Percentiles rank a stretch among this genome's conserved stretches.
Conservation (phyloP, 1,140 invertebrate genomes). For the Drosophila tsacasi region DNA sequence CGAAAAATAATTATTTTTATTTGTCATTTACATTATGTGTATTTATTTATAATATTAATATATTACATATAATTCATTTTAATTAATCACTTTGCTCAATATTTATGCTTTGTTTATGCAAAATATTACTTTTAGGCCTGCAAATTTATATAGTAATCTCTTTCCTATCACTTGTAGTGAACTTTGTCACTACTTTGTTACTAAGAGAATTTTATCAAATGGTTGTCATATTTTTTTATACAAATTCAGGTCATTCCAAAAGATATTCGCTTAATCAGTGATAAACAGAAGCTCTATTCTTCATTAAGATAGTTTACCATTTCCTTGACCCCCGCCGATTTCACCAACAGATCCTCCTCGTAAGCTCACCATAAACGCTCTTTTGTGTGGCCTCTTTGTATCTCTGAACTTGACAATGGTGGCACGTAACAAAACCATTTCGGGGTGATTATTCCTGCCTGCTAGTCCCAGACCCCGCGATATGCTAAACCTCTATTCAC, state of each 20-base stretch:
- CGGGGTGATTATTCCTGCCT: constrained; percentile 24
- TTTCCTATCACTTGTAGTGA: not conserved
- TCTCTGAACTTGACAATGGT: constrained; percentile 41
- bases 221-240: too few relatives aligned
- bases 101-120: not conserved
- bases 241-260: too few relatives aligned
- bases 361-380: constrained; percentile 8
- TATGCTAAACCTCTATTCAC: constrained; percentile 29
- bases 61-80: too few relatives aligned
- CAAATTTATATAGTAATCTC: not conserved
- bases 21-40: not conserved
- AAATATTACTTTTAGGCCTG: not conserved
- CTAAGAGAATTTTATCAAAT: too few relatives aligned
- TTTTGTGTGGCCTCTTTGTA: constrained; percentile 5
- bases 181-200: too few relatives aligned
- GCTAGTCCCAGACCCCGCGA: constrained; percentile 21
- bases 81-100: too few relatives aligned
- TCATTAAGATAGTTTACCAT: not conserved
- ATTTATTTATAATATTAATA: not conserved
- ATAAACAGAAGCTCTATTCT: not conserved
- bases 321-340: constrained; percentile 15
- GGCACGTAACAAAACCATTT: constrained; percentile 43
- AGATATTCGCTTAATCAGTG: not conserved
- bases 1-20: not conserved
- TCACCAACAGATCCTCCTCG: constrained; percentile 33